A percentile compares a stretch with the other conserved stretches of the same genome.
phyloP scores from a whole-genome alignment of 2,797 vertebrate genomes.

The Enteromius fasciolatus region DNA sequence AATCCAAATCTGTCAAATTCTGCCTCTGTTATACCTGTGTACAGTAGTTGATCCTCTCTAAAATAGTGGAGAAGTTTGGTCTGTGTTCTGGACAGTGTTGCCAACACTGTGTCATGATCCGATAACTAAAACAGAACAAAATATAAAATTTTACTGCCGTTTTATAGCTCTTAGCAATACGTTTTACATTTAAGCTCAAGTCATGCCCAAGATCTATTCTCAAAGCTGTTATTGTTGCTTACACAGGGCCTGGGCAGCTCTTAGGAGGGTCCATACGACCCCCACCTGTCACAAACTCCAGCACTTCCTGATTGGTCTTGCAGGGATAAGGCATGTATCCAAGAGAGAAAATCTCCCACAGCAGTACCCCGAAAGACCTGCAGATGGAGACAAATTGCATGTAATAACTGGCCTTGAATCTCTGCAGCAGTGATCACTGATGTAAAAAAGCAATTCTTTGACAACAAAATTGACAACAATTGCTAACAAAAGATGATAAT shows the following conservation, averaged over 20 bases:
- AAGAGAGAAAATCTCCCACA: slow-evolving; percentile 95
- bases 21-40: slow-evolving; percentile 79
- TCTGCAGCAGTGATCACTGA: neutral
- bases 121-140: slow-evolving; percentile 76
- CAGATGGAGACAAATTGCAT: slow-evolving; percentile 68
- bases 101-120: slow-evolving; percentile 94
- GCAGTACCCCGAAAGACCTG: slow-evolving; percentile 95
- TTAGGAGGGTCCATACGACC: slow-evolving; percentile 91
- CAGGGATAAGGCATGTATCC: slow-evolving; percentile 94
- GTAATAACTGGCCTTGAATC: neutral
- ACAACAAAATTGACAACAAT: too few species aligned
- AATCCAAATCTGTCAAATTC: neutral
- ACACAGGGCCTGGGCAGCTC: slow-evolving; percentile 91
- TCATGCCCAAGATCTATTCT: neutral
- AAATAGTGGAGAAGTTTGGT: slow-evolving; percentile 88
- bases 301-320: slow-evolving; percentile 92
- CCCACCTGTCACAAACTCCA: slow-evolving; percentile 90
- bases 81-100: slow-evolving; percentile 90
- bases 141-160: neutral
- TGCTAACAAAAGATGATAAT: neutral
- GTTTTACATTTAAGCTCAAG: neutral
- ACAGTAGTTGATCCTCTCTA: slow-evolving; percentile 90
- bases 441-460: neutral
- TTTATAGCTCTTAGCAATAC: neutral
- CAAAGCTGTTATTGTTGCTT: slow-evolving; percentile 67